Evolutionary conservation across 1,140 invertebrate genomes (phyloP).

Genomic region (Drosophila subpulchrella): DNA sequence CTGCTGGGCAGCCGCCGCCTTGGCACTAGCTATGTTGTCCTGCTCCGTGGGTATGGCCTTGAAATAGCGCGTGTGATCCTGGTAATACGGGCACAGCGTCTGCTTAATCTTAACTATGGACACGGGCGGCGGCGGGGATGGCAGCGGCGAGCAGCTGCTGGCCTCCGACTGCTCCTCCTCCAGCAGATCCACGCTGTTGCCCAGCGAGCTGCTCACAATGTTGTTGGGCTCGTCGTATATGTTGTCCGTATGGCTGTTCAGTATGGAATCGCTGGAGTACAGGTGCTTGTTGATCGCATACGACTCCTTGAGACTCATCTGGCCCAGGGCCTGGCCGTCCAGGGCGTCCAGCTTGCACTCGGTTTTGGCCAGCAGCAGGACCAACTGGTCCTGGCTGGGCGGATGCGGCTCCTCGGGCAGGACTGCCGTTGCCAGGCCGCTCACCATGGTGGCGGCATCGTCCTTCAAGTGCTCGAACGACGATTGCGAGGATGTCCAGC

Average conservation of each 20-base stretch:
- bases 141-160: constrained; percentile 68
- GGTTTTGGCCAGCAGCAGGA: constrained; percentile 49
- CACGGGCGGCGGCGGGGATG: constrained; percentile 70
- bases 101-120: constrained; percentile 74
- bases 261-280: constrained; percentile 80
- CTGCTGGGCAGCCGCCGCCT: constrained; percentile 70
- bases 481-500: constrained; percentile 82
- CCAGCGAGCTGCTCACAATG: constrained; percentile 75
- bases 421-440: constrained; percentile 7
- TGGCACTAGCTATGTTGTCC: constrained; percentile 75
- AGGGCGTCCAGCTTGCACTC: constrained; percentile 22
- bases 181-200: constrained; percentile 72
- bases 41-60: constrained; percentile 83
- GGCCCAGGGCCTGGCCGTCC: constrained; percentile 23
- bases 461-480: constrained; percentile 79
- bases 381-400: constrained; percentile 47
- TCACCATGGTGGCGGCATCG: constrained; percentile 48
- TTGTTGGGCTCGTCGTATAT: constrained; percentile 84
- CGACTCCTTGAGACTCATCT: constrained; percentile 66
- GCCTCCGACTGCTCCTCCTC: constrained; percentile 71
- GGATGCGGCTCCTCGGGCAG: constrained; percentile 22
- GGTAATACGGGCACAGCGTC: constrained; percentile 74
- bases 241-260: constrained; percentile 81
- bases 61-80: constrained; percentile 82
- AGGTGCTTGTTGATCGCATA: constrained; percentile 80